Conservation (phyloP, 2,113 vertebrate species). For the Odocoileus hemionus region DNA sequence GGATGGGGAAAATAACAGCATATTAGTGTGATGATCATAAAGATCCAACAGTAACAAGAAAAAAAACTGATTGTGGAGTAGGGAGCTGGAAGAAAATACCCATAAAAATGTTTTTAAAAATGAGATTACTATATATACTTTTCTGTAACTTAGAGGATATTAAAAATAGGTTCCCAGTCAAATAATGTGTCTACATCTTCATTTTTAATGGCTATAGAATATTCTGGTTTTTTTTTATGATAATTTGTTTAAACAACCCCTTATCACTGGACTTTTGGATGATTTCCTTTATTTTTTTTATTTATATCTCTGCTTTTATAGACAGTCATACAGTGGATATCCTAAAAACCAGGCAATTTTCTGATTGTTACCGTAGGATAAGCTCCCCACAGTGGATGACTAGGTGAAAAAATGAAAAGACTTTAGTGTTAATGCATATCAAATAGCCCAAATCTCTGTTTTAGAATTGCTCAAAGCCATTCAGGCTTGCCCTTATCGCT, state of each 20-base stretch:
- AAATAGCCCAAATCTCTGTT: neutral
- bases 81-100: neutral
- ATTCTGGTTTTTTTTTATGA: neutral
- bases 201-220: neutral
- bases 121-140: neutral
- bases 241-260: neutral
- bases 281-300: neutral
- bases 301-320: neutral
- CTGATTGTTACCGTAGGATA: neutral
- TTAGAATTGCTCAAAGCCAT: neutral
- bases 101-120: neutral
- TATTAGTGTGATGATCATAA: neutral
- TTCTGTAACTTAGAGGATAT: constrained; percentile 2
- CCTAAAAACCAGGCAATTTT: neutral
- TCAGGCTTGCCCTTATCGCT: neutral
- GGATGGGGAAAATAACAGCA: neutral
- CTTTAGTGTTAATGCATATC: neutral
- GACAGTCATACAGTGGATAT: neutral
- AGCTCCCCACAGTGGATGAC: neutral
- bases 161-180: neutral
- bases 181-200: neutral
- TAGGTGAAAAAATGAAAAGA: neutral
- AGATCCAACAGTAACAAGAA: neutral
- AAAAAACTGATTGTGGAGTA: neutral
- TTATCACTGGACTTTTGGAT: neutral